Evolutionary conservation across 2,888 invertebrate genomes (phyloP), one percentile per base, ranked within the genome.

Genomic region (Sesamia inferens): DNA sequence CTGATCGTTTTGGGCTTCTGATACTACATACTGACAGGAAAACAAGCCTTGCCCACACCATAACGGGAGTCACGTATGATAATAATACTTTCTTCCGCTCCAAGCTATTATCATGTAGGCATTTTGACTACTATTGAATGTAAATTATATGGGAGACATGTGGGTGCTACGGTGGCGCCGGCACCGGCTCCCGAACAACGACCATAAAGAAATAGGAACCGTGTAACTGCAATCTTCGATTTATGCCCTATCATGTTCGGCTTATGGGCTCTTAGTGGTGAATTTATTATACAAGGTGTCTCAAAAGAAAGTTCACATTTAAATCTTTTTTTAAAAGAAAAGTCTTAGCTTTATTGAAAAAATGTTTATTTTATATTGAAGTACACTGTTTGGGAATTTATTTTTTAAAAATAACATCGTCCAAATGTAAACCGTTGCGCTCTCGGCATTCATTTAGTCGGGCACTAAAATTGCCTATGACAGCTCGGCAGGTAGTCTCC

Each of bases 101-200:
- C 63, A 62, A 80, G 77, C 78, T 83, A 88, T 88, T 90, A 91
- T 91, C 90, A 86, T 89, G 87, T 88, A 85, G 83, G 85, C 85
- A 92, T 91, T 91, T 88, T 75, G 54, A 82, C 79, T 84, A 80
- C 90, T 91, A 93, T 95, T 94, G 94, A 94, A 95, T 95, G 93
- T 90, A 93, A 95, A 95, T 93, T 84, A 89, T 84, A 84, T 80
- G 74, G 75, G 84, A 84, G 84, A 83, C 90, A 92, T 90, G 94
- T 94, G 92, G 93, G 92, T 85, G 92, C 85, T 82, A 57, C 77
- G 76, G 81, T 83, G 86, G 85, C 91, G 91, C 90, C 89, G 92
- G 92, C 93, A 92, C 89, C 85, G 89, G 79, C 81, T 80, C 85
- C 82, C 71, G 77, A 73, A 42, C 67, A 74, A 48, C 61, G 48